These are phyloP conservation scores for Teleogryllus oceanicus DNA, from an alignment of 2,888 invertebrate genomes.

Conservation along the genomic window DNA sequence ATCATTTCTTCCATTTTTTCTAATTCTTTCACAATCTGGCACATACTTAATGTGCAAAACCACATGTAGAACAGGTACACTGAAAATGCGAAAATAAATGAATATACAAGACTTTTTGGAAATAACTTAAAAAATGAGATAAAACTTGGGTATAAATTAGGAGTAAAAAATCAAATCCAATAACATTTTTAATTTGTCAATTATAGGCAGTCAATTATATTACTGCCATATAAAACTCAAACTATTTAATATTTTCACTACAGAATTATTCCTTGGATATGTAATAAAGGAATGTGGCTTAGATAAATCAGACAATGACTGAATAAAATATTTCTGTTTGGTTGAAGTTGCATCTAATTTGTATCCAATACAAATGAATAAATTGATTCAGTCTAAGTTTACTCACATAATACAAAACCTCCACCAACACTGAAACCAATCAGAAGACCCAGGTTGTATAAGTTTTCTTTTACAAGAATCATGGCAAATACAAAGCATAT, in stretches of 20 bases:
- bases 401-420: conserved; percentile 39
- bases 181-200: no score
- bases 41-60: conserved; percentile 36
- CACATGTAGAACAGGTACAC: conserved; percentile 37
- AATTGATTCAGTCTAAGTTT: background rate
- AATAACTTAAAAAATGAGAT: no score
- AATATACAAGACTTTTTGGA: no score
- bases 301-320: background rate
- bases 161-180: no score
- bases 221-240: no score
- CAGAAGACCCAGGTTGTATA: conserved; percentile 38
- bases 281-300: background rate
- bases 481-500: conserved; percentile 34
- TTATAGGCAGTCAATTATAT: no score
- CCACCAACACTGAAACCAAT: conserved; percentile 36
- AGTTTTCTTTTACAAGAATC: conserved; percentile 39
- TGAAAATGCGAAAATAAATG: conserved; percentile 22
- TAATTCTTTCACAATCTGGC: conserved; percentile 35
- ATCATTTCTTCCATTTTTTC: conserved; percentile 20
- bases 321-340: no score
- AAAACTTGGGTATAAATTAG: no score
- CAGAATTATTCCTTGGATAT: no score
- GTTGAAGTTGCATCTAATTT: no score
- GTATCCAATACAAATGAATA: background rate
- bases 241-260: no score